phyloP scores from a whole-genome alignment of 2,113 vertebrate genomes.

The Lycocorax pyrrhopterus region DNA sequence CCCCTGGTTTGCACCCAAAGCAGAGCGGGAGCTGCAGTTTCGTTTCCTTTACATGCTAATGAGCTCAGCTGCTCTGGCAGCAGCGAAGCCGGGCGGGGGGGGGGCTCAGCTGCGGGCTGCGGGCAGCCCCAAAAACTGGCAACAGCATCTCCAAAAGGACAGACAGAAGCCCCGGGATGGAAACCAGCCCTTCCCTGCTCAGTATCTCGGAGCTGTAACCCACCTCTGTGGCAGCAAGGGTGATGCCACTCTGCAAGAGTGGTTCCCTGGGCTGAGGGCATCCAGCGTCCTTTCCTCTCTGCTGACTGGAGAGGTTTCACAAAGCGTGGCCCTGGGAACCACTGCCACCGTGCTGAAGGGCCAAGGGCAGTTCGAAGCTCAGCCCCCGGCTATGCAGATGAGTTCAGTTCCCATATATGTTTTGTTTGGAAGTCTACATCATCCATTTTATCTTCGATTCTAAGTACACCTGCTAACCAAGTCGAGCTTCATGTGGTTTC shows the following conservation, averaged over 20 bases:
- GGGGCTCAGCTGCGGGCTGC: not conserved
- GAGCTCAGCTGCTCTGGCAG: slow-evolving; percentile 23
- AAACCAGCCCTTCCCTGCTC: not conserved
- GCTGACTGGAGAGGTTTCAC: not conserved
- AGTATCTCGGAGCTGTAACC: not conserved
- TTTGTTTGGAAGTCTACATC: not conserved
- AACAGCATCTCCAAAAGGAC: not conserved
- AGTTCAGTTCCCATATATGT: not conserved
- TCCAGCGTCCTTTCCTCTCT: not conserved
- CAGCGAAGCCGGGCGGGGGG: not conserved
- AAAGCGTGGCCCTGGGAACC: not conserved
- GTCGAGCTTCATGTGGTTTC: not conserved
- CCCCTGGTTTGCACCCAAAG: not conserved
- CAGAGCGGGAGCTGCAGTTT: not conserved
- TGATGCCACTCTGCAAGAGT: not conserved
- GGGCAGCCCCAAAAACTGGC: not conserved
- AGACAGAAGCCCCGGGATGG: not conserved
- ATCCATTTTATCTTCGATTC: not conserved
- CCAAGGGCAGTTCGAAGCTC: not conserved
- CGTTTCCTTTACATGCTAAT: not conserved
- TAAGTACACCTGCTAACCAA: not conserved
- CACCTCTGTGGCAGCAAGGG: not conserved
- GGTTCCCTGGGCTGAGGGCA: not conserved
- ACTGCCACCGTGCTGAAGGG: rapidly evolving
- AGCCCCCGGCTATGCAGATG: rapidly evolving